phyloP scores from a whole-genome alignment of 2,113 vertebrate species.

The Poicephalus meyeri region DNA sequence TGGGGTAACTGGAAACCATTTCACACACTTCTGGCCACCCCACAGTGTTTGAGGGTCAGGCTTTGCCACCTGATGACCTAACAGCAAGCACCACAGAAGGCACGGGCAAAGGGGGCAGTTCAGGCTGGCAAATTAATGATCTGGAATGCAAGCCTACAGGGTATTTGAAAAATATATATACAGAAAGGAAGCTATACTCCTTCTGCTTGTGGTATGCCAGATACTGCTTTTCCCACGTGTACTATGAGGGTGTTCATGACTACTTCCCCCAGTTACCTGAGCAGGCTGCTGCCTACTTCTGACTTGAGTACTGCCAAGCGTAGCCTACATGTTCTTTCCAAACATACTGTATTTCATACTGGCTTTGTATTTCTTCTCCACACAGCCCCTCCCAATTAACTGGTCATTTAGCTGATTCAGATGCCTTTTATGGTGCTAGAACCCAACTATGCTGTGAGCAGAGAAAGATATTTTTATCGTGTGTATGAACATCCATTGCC shows the following conservation, averaged over 20 bases:
- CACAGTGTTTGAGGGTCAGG: background rate
- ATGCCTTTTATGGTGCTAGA: background rate
- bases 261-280: background rate
- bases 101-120: background rate
- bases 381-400: background rate
- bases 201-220: background rate
- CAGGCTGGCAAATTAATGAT: background rate
- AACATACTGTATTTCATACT: background rate
- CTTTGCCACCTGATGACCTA: background rate
- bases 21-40: fast-evolving
- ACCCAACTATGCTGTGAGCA: background rate
- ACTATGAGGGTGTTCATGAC: background rate
- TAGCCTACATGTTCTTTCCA: background rate
- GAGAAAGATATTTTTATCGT: background rate
- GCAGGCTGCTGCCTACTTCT: background rate
- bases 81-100: background rate
- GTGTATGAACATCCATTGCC: background rate
- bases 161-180: background rate
- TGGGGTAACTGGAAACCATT: background rate
- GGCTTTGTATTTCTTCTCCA: background rate
- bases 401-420: background rate
- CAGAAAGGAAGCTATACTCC: background rate
- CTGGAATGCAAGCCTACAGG: background rate
- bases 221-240: background rate
- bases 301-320: background rate